Evolutionary conservation across 2,888 invertebrate species (phyloP).

Genomic region (Lysandra coridon): DNA sequence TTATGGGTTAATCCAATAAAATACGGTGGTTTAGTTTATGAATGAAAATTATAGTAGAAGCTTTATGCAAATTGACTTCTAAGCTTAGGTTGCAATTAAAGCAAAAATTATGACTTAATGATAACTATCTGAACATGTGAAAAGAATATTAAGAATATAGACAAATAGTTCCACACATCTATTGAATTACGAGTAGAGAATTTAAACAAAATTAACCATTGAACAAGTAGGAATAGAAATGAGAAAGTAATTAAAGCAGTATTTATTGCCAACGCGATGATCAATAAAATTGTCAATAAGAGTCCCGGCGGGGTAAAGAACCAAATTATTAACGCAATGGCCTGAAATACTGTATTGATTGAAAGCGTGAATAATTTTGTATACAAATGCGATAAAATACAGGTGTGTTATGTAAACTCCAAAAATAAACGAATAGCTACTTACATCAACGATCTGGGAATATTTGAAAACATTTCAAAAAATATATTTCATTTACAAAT

Average conservation of each 20-base stretch:
- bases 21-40: too few relatives aligned
- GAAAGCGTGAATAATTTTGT: constrained; percentile 44
- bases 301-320: background rate
- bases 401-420: constrained; percentile 78
- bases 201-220: background rate
- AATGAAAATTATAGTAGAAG: too few relatives aligned
- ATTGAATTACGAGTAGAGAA: background rate
- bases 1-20: too few relatives aligned
- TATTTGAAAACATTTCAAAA: constrained; percentile 73
- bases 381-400: constrained; percentile 61
- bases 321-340: constrained; percentile 4
- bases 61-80: too few relatives aligned
- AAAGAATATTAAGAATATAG: background rate
- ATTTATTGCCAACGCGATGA: background rate
- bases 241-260: background rate
- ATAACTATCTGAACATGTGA: background rate
- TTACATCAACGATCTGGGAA: constrained; percentile 73
- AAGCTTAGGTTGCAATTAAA: too few relatives aligned
- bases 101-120: background rate
- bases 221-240: background rate
- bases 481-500: constrained; percentile 61
- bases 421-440: constrained; percentile 70
- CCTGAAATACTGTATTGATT: constrained; percentile 37
- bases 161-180: background rate
- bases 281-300: background rate